These are phyloP conservation scores for Drosophila helvetica DNA, from an alignment of 2,888 invertebrate genomes.

Conservation along the genomic window DNA sequence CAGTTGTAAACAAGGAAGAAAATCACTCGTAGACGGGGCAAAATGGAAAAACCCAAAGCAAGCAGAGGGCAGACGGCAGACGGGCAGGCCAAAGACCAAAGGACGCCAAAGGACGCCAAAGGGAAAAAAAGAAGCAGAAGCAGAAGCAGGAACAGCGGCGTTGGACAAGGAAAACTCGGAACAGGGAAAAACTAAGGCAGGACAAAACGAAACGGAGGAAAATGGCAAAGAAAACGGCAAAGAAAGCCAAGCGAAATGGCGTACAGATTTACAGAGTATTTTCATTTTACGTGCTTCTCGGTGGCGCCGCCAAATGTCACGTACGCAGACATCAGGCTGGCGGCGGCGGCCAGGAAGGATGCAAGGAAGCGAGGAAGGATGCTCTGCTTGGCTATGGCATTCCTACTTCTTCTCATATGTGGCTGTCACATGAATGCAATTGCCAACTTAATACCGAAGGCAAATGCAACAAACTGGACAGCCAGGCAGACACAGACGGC, in stretches of 20 bases:
- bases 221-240: slow-evolving; percentile 2
- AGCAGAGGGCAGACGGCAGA: slow-evolving; percentile 16
- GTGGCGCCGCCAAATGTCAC: slow-evolving; percentile 78
- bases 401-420: slow-evolving; percentile 28
- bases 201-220: slow-evolving; percentile 6
- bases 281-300: slow-evolving; percentile 67
- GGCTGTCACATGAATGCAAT: slow-evolving; percentile 51
- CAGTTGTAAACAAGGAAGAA: slow-evolving; percentile 68
- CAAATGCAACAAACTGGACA: slow-evolving; percentile 59
- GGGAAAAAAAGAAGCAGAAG: slow-evolving; percentile 22
- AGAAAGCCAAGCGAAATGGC: slow-evolving; percentile 49
- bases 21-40: slow-evolving; percentile 3
- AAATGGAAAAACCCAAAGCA: slow-evolving; percentile 13
- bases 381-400: slow-evolving; percentile 8
- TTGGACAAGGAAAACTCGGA: slow-evolving; percentile 8
- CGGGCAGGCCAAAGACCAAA: slow-evolving; percentile 34
- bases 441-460: slow-evolving; percentile 66
- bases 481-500: slow-evolving; percentile 24
- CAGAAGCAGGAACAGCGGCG: slow-evolving; percentile 9
- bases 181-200: slow-evolving; percentile 36
- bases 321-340: slow-evolving; percentile 58
- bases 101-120: slow-evolving; percentile 51
- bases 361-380: slow-evolving; percentile 25
- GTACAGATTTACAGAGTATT: slow-evolving; percentile 75
- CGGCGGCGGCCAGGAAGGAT: slow-evolving; percentile 20